phyloP scores from a whole-genome alignment of 2,888 invertebrate species.

The Aspidiotus rigidus region DNA sequence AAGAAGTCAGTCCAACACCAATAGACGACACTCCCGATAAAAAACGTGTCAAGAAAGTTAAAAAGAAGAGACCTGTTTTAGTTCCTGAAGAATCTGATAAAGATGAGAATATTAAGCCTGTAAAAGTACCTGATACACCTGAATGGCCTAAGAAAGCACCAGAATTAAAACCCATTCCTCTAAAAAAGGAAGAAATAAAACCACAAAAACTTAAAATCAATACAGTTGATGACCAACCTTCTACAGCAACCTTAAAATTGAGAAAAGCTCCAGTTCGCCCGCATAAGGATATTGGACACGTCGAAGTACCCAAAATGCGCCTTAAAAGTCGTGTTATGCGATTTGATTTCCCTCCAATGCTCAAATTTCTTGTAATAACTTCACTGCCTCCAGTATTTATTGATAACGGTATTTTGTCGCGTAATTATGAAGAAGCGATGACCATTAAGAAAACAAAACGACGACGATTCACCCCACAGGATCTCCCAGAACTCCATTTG shows the following conservation, averaged over 20 bases:
- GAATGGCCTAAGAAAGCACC: not conserved
- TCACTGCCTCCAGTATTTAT: conserved; percentile 40
- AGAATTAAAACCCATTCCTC: conserved; percentile 48
- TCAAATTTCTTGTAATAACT: conserved; percentile 42
- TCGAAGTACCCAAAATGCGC: conserved; percentile 55
- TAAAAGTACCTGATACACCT: not conserved
- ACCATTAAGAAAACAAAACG: conserved; percentile 39
- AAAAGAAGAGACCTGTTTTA: not conserved
- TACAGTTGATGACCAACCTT: conserved; percentile 47
- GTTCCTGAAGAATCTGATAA: conserved; percentile 1
- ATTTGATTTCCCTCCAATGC: conserved; percentile 45
- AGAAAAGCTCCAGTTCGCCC: conserved; percentile 45
- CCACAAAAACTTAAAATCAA: conserved; percentile 41
- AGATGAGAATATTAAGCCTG: not conserved
- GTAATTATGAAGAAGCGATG: conserved; percentile 40
- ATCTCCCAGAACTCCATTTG: conserved; percentile 37
- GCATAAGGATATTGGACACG: conserved; percentile 45
- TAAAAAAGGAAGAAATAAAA: conserved; percentile 47
- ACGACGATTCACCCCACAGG: conserved; percentile 37
- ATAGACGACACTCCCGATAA: not conserved
- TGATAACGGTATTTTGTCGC: conserved; percentile 40
- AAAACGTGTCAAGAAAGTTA: conserved; percentile 3
- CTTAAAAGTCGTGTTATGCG: conserved; percentile 62
- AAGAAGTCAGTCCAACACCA: conserved; percentile 34
- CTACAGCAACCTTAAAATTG: conserved; percentile 51